phyloP scores from a whole-genome alignment of 2,888 invertebrate genomes.

The Arge pagana region DNA sequence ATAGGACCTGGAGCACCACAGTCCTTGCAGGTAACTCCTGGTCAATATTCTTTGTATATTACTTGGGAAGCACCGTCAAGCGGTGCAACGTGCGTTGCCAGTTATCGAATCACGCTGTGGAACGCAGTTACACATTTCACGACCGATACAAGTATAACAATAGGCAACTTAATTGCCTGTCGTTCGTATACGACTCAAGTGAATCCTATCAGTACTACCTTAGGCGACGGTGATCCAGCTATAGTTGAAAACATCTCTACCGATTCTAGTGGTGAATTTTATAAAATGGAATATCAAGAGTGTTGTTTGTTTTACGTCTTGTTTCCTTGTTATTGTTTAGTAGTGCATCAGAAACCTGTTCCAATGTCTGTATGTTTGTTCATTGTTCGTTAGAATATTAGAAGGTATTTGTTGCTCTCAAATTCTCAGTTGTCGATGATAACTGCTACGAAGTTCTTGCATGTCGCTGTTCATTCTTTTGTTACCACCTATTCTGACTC shows the following conservation, averaged over 20 bases:
- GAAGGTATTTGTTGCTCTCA: too few relatives aligned
- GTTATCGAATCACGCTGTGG: conserved; percentile 38
- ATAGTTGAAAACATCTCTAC: neutral
- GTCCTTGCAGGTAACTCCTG: conserved; percentile 26
- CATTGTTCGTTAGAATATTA: too few relatives aligned
- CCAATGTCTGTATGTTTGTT: too few relatives aligned
- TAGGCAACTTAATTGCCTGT: conserved; percentile 40
- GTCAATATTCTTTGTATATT: conserved; percentile 30
- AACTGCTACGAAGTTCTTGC: too few relatives aligned
- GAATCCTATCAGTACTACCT: conserved; percentile 33
- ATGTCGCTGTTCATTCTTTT: too few relatives aligned
- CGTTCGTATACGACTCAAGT: conserved; percentile 36
- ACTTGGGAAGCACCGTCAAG: conserved; percentile 39
- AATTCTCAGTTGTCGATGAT: too few relatives aligned
- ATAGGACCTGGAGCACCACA: conserved; percentile 37
- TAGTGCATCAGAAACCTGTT: too few relatives aligned
- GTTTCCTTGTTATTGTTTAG: too few relatives aligned
- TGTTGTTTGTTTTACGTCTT: too few relatives aligned
- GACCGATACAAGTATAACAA: conserved; percentile 26
- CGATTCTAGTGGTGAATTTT: conserved; percentile 5
- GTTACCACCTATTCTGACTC: too few relatives aligned
- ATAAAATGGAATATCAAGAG: neutral
- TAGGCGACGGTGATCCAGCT: conserved; percentile 26
- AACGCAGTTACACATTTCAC: conserved; percentile 12
- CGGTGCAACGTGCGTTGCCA: conserved; percentile 38